Conservation (phyloP, 2,113 vertebrate genomes). For the Antennarius striatus region DNA sequence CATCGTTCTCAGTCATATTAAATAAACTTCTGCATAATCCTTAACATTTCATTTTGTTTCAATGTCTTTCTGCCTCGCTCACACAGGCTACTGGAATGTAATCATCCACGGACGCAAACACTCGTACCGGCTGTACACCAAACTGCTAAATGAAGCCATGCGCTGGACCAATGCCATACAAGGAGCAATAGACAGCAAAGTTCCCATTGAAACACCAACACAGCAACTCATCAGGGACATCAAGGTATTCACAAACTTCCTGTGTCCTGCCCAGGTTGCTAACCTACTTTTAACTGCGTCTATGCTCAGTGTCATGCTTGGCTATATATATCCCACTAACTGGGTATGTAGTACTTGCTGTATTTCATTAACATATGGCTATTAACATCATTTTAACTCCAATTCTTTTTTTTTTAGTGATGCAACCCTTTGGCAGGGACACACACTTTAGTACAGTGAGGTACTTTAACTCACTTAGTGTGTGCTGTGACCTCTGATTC, state of each 20-base stretch:
- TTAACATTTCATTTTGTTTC: not conserved
- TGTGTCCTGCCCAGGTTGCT: not conserved
- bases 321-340: not conserved
- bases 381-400: slow-evolving; percentile 41
- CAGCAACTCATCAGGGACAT: slow-evolving; percentile 94
- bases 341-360: not conserved
- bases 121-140: slow-evolving; percentile 90
- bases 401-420: slow-evolving; percentile 62
- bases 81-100: slow-evolving; percentile 89
- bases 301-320: not conserved
- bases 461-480: slow-evolving; percentile 64
- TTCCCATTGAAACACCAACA: slow-evolving; percentile 92
- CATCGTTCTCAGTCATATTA: not conserved
- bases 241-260: slow-evolving; percentile 78
- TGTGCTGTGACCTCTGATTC: slow-evolving; percentile 56
- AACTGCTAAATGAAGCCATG: slow-evolving; percentile 90
- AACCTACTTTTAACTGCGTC: not conserved
- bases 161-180: slow-evolving; percentile 91
- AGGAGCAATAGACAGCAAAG: slow-evolving; percentile 91
- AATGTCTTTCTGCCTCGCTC: slow-evolving; percentile 2
- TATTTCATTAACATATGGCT: slow-evolving; percentile 5
- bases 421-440: slow-evolving; percentile 70
- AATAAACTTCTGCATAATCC: not conserved
- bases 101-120: slow-evolving; percentile 90
- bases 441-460: slow-evolving; percentile 75